Conservation (phyloP, 2,888 invertebrate genomes). For the Aphidoletes aphidimyza region DNA sequence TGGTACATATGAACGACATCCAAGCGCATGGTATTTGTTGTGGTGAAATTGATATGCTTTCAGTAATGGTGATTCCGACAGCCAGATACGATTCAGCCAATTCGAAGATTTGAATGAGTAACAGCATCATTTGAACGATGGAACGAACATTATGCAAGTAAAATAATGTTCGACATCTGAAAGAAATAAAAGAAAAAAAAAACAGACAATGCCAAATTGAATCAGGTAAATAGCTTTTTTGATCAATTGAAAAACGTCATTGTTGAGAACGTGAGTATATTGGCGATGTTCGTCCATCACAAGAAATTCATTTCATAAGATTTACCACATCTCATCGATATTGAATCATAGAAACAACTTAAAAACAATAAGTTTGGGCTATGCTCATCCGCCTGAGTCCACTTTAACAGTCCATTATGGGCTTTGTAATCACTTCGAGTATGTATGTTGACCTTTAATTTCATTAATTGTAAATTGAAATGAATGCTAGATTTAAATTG, state of each 20-base stretch:
- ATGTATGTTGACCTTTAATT: too few species aligned
- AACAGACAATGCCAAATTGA: neutral
- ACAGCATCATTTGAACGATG: slow-evolving; percentile 62
- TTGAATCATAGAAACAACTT: too few species aligned
- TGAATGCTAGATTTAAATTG: neutral
- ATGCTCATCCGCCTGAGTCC: too few species aligned
- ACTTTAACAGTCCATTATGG: too few species aligned
- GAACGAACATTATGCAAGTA: slow-evolving; percentile 65
- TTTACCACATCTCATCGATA: too few species aligned
- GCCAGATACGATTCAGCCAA: slow-evolving; percentile 62
- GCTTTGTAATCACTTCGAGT: too few species aligned
- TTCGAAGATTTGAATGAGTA: slow-evolving; percentile 64
- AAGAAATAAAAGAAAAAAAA: slow-evolving; percentile 11
- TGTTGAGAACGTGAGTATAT: too few species aligned
- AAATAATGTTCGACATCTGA: slow-evolving; percentile 57
- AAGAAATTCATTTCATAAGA: too few species aligned
- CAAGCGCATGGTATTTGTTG: neutral
- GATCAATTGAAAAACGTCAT: too few species aligned
- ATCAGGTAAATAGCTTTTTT: neutral
- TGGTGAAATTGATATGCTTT: slow-evolving; percentile 56
- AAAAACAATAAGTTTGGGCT: too few species aligned
- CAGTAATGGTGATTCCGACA: slow-evolving; percentile 58
- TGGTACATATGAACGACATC: slow-evolving; percentile 6
- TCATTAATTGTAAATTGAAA: slow-evolving; percentile 1
- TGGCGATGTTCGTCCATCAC: too few species aligned